phyloP scores from a whole-genome alignment of 2,113 vertebrate genomes.

The Leuciscus idus region DNA sequence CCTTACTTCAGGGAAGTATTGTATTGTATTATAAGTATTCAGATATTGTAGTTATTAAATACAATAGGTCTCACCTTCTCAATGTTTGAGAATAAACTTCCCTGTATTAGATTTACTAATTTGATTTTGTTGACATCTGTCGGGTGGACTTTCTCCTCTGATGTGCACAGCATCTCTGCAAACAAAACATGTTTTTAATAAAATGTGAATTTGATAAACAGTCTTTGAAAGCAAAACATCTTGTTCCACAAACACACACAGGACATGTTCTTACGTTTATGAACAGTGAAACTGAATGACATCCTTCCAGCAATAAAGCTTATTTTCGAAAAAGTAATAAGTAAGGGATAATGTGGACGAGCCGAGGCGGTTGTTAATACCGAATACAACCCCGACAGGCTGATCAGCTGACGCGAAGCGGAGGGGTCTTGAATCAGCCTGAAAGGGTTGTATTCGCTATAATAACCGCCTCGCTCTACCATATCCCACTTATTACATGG shows the following conservation, averaged over 20 bases:
- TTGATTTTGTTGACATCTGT: background rate
- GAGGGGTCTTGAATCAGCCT: too few relatives aligned
- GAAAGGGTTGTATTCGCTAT: too few relatives aligned
- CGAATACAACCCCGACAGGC: too few relatives aligned
- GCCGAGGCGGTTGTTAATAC: too few relatives aligned
- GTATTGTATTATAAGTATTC: too few relatives aligned
- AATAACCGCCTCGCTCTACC: too few relatives aligned
- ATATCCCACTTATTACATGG: too few relatives aligned
- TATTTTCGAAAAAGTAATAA: too few relatives aligned
- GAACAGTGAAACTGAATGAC: background rate
- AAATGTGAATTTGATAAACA: background rate
- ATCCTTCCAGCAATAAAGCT: background rate
- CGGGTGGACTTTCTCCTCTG: slow-evolving; percentile 59
- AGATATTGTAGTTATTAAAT: too few relatives aligned
- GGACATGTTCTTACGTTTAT: background rate
- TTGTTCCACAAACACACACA: background rate
- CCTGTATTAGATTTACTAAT: background rate
- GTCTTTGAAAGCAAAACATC: background rate
- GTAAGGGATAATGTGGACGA: too few relatives aligned
- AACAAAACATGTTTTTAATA: background rate
- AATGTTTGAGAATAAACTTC: background rate
- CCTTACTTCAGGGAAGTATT: too few relatives aligned
- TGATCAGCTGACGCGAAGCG: too few relatives aligned
- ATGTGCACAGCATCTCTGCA: slow-evolving; percentile 46
- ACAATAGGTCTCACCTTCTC: slow-evolving; percentile 57